Evolutionary conservation across 2,888 invertebrate species (phyloP).

Genomic region (Leptarthrus brevirostris): DNA sequence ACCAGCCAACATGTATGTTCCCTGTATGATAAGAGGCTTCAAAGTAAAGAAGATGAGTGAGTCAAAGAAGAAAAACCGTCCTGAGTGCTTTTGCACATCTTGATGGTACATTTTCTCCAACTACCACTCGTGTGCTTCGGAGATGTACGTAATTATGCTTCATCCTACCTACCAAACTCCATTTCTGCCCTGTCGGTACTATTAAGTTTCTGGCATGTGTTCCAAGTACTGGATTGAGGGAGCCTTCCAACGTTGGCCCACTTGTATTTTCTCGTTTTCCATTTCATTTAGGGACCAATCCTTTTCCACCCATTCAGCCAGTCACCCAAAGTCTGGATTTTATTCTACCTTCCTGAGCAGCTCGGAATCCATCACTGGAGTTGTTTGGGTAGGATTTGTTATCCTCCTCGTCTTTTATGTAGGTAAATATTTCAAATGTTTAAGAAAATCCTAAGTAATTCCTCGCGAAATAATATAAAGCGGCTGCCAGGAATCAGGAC

Average conservation of each 20-base stretch:
- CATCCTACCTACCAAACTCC: not conserved
- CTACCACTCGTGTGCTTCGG: not conserved
- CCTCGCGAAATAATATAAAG: not conserved
- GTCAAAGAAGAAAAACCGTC: slow-evolving; percentile 29
- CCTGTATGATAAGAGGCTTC: slow-evolving; percentile 40
- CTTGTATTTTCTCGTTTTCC: slow-evolving; percentile 43
- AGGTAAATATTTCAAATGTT: not conserved
- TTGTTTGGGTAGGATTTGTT: slow-evolving; percentile 4
- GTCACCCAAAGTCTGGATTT: not conserved
- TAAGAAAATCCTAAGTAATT: slow-evolving; percentile 5
- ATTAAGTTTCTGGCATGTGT: slow-evolving; percentile 33
- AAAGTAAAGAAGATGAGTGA: slow-evolving; percentile 44
- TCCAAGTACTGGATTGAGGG: not conserved
- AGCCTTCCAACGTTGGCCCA: slow-evolving; percentile 13
- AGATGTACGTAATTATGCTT: slow-evolving; percentile 22
- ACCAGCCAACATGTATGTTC: slow-evolving; percentile 46
- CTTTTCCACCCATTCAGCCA: slow-evolving; percentile 5
- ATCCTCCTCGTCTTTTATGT: slow-evolving; percentile 2
- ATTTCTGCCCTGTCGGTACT: not conserved
- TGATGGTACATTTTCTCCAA: slow-evolving; percentile 29
- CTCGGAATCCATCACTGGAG: slow-evolving; percentile 21
- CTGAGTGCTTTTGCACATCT: slow-evolving; percentile 38
- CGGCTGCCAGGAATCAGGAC: not conserved
- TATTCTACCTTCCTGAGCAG: not conserved
- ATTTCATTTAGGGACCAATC: slow-evolving; percentile 43